Evolutionary conservation across 2,797 vertebrate species (phyloP).

Genomic region (Tapera naevia): DNA sequence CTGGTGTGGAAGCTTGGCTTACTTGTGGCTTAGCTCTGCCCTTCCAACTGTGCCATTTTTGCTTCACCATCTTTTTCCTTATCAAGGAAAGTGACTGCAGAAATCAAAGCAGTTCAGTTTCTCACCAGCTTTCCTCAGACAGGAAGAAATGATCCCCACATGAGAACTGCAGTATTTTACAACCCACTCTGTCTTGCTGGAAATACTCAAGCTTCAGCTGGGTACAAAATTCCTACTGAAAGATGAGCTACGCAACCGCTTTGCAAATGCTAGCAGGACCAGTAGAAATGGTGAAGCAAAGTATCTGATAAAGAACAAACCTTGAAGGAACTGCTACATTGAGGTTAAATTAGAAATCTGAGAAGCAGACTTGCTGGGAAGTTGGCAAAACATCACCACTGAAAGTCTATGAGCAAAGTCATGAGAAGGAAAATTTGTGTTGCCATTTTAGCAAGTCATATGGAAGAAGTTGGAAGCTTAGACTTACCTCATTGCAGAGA

Average conservation of each 20-base stretch:
- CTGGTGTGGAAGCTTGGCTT: not conserved
- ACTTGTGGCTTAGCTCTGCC: not conserved
- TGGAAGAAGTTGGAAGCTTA: not conserved
- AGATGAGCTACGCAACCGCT: not conserved
- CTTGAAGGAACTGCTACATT: slow-evolving; percentile 4
- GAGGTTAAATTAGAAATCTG: slow-evolving; percentile 7
- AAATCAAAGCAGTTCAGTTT: not conserved
- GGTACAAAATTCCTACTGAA: slow-evolving; percentile 1
- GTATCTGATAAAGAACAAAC: not conserved
- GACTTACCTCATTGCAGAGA: not conserved
- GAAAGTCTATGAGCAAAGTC: not conserved
- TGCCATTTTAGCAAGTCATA: not conserved
- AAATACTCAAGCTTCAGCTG: slow-evolving; percentile 44
- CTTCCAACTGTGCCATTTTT: slow-evolving; percentile 19
- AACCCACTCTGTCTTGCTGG: slow-evolving; percentile 44
- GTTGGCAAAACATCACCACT: not conserved
- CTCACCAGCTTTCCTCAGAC: slow-evolving; percentile 46
- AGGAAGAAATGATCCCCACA: slow-evolving; percentile 31
- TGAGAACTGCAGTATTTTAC: slow-evolving; percentile 32
- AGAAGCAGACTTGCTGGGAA: slow-evolving; percentile 4
- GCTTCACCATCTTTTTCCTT: slow-evolving; percentile 2
- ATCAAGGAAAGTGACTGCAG: not conserved
- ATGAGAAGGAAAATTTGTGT: not conserved
- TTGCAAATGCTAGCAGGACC: slow-evolving; percentile 1
- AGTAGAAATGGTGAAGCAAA: not conserved